Evolutionary conservation across 2,888 invertebrate genomes (phyloP).

Genomic region (Eustalomyia histrio): DNA sequence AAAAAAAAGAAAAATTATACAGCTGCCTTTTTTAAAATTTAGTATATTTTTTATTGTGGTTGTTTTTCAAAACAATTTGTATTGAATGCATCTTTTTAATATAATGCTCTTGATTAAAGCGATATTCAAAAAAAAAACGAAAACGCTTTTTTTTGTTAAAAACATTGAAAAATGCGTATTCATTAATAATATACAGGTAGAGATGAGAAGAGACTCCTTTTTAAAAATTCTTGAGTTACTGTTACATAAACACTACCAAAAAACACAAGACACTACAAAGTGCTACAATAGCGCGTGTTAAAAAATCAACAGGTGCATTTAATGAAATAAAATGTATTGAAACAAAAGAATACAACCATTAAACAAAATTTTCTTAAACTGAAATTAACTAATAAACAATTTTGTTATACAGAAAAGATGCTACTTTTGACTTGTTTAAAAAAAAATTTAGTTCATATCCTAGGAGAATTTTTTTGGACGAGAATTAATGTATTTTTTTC

Average conservation of each 20-base stretch:
- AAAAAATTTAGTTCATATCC: no score
- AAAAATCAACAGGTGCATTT: slow-evolving; percentile 58
- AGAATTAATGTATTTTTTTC: no score
- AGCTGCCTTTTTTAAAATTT: slow-evolving; percentile 42
- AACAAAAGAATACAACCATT: neutral
- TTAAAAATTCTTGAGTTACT: slow-evolving; percentile 13
- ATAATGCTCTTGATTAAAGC: slow-evolving; percentile 55
- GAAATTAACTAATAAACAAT: no score
- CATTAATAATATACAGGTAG: slow-evolving; percentile 60
- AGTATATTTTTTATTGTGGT: slow-evolving; percentile 24
- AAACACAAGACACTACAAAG: slow-evolving; percentile 1
- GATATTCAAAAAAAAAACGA: slow-evolving; percentile 7
- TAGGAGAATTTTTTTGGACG: no score
- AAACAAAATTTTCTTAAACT: neutral
- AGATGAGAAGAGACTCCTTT: slow-evolving; percentile 49
- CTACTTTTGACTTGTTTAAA: no score
- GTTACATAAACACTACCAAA: neutral
- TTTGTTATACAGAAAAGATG: no score
- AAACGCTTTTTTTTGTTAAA: slow-evolving; percentile 27
- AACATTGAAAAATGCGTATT: slow-evolving; percentile 55
- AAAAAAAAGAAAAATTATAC: slow-evolving; percentile 27
- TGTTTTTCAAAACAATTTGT: slow-evolving; percentile 48
- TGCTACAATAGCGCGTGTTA: slow-evolving; percentile 44
- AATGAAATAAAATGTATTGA: neutral
- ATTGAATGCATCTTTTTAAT: slow-evolving; percentile 34